Conservation (phyloP, 2,888 invertebrate species). For the Erebia palarica region DNA sequence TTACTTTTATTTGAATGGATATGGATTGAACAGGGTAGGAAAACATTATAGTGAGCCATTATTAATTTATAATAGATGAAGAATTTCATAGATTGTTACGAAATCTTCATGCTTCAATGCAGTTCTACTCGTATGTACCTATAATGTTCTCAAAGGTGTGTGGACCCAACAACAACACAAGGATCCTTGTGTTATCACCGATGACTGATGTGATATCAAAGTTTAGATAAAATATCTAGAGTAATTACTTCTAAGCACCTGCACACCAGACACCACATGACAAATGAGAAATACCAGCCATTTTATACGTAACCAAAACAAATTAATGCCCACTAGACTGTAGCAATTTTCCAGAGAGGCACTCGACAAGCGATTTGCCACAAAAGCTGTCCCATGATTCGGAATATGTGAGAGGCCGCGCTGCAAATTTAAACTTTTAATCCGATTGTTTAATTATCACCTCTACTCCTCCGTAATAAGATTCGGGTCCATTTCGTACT, state of each 20-base stretch:
- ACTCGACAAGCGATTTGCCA: constrained; percentile 52
- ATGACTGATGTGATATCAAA: constrained; percentile 7
- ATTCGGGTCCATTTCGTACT: constrained; percentile 36
- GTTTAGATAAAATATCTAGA: constrained; percentile 11
- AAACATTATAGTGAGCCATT: too few relatives aligned
- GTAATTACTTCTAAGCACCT: constrained; percentile 34
- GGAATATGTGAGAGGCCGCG: constrained; percentile 49
- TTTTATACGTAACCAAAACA: constrained; percentile 46
- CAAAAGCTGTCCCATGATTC: constrained; percentile 51
- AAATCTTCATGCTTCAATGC: too few relatives aligned
- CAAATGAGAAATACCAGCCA: constrained; percentile 43
- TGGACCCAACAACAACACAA: too few relatives aligned
- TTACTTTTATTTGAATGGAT: too few relatives aligned
- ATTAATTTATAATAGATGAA: too few relatives aligned
- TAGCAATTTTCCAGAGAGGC: constrained; percentile 46
- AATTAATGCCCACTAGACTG: constrained; percentile 46
- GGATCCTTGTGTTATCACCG: not conserved
- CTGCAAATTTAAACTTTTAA: constrained; percentile 46
- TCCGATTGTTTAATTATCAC: constrained; percentile 49
- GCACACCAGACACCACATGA: constrained; percentile 34
- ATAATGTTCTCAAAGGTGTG: too few relatives aligned
- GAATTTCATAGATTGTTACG: too few relatives aligned
- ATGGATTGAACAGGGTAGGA: too few relatives aligned
- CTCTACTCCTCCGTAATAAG: constrained; percentile 53
- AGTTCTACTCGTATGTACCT: too few relatives aligned